phyloP scores from a whole-genome alignment of 2,888 invertebrate genomes.

The Boloria euphrosyne region DNA sequence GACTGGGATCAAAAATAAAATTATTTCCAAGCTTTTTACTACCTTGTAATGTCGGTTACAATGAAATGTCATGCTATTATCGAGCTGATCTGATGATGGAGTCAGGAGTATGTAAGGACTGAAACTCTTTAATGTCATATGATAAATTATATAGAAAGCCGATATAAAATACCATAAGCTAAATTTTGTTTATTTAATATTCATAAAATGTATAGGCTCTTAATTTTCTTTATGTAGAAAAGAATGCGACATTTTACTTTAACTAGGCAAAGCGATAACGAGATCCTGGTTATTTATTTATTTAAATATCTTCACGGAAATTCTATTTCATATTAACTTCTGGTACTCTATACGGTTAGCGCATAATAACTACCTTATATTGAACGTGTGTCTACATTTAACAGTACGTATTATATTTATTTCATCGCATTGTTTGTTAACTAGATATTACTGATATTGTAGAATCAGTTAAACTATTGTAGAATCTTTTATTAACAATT shows the following conservation, averaged over 20 bases:
- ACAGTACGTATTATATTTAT: constrained; percentile 1
- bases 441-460: background rate
- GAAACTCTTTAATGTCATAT: too few species aligned
- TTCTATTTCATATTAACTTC: constrained; percentile 1
- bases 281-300: background rate
- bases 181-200: background rate
- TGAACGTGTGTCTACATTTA: background rate
- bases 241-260: background rate
- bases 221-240: background rate
- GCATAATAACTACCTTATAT: constrained; percentile 1
- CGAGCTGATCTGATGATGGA: too few species aligned
- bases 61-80: too few species aligned
- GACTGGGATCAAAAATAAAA: too few species aligned
- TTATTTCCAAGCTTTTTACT: too few species aligned
- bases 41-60: too few species aligned
- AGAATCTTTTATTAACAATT: too few species aligned
- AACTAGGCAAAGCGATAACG: background rate
- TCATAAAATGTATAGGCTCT: background rate
- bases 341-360: constrained; percentile 1
- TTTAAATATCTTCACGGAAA: constrained; percentile 1
- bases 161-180: too few species aligned
- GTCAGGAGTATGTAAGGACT: too few species aligned
- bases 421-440: background rate
- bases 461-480: too few species aligned
- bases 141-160: too few species aligned